These are phyloP conservation scores for Ips nitidus DNA, from an alignment of 1,140 invertebrate genomes.

Conservation along the genomic window DNA sequence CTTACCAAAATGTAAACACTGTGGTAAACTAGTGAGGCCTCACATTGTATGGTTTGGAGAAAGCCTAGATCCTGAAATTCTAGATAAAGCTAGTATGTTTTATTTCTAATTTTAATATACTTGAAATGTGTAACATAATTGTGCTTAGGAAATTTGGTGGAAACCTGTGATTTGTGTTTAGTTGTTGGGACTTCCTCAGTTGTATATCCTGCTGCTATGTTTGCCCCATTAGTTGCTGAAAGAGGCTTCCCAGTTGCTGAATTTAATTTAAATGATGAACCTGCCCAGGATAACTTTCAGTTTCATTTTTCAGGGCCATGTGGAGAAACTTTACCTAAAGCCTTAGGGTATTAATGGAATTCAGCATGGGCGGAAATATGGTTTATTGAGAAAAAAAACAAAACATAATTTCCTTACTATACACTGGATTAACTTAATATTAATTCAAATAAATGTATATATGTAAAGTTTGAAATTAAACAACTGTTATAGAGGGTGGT, in stretches of 20 bases:
- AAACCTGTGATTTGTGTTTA: slow-evolving; percentile 78
- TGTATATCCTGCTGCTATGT: slow-evolving; percentile 93
- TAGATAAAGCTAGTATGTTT: slow-evolving; percentile 63
- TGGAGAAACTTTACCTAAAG: slow-evolving; percentile 69
- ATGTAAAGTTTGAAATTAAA: too few relatives aligned
- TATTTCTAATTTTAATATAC: background rate
- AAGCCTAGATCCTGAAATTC: slow-evolving; percentile 65
- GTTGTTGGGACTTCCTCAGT: slow-evolving; percentile 86
- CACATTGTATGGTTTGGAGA: slow-evolving; percentile 93
- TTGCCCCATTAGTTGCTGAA: slow-evolving; percentile 76
- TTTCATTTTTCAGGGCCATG: slow-evolving; percentile 79
- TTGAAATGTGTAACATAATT: slow-evolving; percentile 8
- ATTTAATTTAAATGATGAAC: slow-evolving; percentile 84
- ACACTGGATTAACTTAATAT: too few relatives aligned
- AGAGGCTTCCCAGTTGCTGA: slow-evolving; percentile 83
- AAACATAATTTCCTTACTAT: too few relatives aligned
- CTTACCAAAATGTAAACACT: slow-evolving; percentile 74
- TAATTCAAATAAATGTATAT: too few relatives aligned
- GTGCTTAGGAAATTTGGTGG: slow-evolving; percentile 56
- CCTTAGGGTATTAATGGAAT: slow-evolving; percentile 52
- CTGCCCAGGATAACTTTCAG: slow-evolving; percentile 58
- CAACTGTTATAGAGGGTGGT: too few relatives aligned
- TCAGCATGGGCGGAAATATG: slow-evolving; percentile 12
- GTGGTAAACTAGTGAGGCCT: slow-evolving; percentile 75
- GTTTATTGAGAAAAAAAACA: slow-evolving; percentile 9